Evolutionary conservation across 2,113 vertebrate genomes (phyloP), one percentile per base, ranked within the genome.

Genomic region (Phylloscopus whistleri): DNA sequence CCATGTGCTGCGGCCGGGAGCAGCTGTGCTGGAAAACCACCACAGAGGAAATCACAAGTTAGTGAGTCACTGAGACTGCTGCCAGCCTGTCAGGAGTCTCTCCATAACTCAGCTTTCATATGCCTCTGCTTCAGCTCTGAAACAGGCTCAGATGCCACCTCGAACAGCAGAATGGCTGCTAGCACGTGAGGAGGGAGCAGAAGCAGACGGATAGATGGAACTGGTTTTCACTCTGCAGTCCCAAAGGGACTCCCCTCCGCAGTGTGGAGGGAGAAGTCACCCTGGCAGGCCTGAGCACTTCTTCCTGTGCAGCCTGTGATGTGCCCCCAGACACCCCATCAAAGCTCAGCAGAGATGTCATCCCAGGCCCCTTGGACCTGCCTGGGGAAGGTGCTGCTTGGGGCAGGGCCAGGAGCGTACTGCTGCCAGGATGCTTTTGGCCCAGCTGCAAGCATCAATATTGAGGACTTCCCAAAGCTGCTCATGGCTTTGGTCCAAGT

Each of bases 41-140:
- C 91, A 49, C 63, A 53, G 92, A 97, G 97, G 97, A 98, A 97
- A 97, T 97, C 96, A 96, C 97, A 97, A 96, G 98, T 95, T 91
- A 70, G 86, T 97, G 98, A 98, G 95, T 98, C 98, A 98, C 95
- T 33, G 70, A 88, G 93, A 44, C 93, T 68, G 89, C 94, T 86
- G 52, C 81, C 95, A 97, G 93, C 86, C 93, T 91, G 68, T 96
- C 91, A 94, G 84, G 91, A 93, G 83, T 23, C 89, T 90, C 94
- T 93, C 94, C 80, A 92, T 94, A 94, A 90, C 73, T 94, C 93
- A 95, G 77, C 60, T 81, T 93, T 84, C 94, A n/a, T 95, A 69
- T 89, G 88, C 67, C 92, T 96, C 94, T 97, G 95, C 79, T 94
- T 82, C 87, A 49, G 63, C 13, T 20, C 93, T 87, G 80, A 62